Base-by-base conservation (phyloP, 2,113 vertebrate genomes). In the Ceyx cyanopectus region DNA sequence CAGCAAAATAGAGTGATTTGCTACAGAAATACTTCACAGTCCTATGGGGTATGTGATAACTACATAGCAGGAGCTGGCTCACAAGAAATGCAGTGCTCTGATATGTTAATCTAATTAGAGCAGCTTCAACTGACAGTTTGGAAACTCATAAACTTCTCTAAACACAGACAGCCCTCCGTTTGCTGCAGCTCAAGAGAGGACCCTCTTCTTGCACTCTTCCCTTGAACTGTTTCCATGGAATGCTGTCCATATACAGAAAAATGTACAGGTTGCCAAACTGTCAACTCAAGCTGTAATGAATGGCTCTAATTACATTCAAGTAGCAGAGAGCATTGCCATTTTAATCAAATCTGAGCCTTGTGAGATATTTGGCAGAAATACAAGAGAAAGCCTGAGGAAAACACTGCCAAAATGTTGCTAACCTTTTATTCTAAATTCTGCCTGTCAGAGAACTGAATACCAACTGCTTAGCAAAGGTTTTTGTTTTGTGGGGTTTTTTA, bases 291-390 rank as follows among this genome's bases (percentile, higher is more conserved):
- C 97, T 97, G 95, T 98, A 98, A 98, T 98, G 97, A 98, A 98
- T 97, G 97, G 97, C 97, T 98, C 97, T 98, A 98, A 98, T 98
- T 98, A 98, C 98, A 98, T 97, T 98, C 98, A 98, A 98, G 98
- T 98, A 98, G 97, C 97, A 98, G 97, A 97, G 97, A 97, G 97
- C 97, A 97, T 97, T 97, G 97, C 97, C 97, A 97, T 98, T 98
- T 98, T 98, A 98, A 98, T 98, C 97, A 98, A 98, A 98, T 98
- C 98, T 97, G 97, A 97, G 97, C 96, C 97, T 97, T 97, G 97
- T 96, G 95, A 98, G 97, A 97, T 97, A 91, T 97, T 97, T 98
- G 98, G 98, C 98, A 97, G 97, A 91, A 97, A 96, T 88, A 97
- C 98, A 98, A 98, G 97, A 98, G 97, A 98, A 97, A 98, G 96